Conservation (phyloP, 2,888 invertebrate genomes). For the Villa cingulata region DNA sequence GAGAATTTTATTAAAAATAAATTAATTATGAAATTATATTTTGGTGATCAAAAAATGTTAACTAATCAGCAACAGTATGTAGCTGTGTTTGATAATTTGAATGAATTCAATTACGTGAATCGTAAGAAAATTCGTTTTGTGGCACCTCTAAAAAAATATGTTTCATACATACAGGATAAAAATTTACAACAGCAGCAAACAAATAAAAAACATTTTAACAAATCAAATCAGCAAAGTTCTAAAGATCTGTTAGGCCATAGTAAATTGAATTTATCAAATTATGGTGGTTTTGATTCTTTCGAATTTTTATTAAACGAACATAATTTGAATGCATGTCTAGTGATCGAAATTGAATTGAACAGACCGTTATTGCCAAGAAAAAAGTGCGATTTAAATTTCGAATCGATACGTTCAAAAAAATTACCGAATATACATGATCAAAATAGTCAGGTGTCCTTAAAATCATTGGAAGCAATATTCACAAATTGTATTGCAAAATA, state of each 20-base stretch:
- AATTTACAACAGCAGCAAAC: neutral
- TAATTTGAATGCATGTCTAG: constrained; percentile 2
- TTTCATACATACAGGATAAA: neutral
- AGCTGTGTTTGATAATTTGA: neutral
- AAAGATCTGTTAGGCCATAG: no score
- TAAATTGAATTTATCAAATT: neutral
- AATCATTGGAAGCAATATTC: neutral
- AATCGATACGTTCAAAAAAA: neutral
- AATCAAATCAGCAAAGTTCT: neutral
- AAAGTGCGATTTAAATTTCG: neutral
- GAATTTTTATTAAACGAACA: constrained; percentile 1
- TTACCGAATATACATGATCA: neutral
- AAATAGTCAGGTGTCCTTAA: neutral
- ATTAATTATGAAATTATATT: neutral
- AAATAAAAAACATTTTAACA: neutral
- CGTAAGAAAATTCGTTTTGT: neutral
- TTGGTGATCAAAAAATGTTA: no score
- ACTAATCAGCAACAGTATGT: neutral
- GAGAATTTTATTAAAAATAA: neutral
- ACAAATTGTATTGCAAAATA: neutral
- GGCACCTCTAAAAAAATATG: neutral
- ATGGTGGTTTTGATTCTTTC: no score
- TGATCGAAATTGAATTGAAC: constrained; percentile 1
- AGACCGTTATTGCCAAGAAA: constrained; percentile 1
- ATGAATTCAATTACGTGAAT: neutral